Conservation (phyloP, 2,888 invertebrate genomes). For the Rambutsinella grinnellia region DNA sequence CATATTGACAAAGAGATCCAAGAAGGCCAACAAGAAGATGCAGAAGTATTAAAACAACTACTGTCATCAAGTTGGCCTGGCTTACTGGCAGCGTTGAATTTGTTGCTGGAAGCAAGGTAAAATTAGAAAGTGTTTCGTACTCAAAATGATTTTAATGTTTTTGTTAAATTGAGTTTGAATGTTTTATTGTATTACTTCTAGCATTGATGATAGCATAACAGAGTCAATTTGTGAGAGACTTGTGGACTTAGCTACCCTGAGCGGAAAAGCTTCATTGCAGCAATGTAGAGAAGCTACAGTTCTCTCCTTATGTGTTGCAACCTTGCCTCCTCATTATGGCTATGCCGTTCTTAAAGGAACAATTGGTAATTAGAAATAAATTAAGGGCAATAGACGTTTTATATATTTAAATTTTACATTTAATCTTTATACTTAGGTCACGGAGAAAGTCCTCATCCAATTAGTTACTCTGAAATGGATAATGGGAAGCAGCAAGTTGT, state of each 20-base stretch:
- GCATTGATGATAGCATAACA: slow-evolving; percentile 92
- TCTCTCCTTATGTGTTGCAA: slow-evolving; percentile 95
- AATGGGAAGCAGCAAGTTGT: slow-evolving; percentile 91
- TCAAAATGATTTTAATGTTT: not conserved
- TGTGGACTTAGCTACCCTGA: slow-evolving; percentile 89
- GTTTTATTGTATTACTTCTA: no score
- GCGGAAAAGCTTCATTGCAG: slow-evolving; percentile 84
- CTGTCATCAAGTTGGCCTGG: slow-evolving; percentile 97
- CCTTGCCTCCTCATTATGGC: slow-evolving; percentile 95
- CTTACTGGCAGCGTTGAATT: slow-evolving; percentile 89
- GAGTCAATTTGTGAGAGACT: slow-evolving; percentile 93
- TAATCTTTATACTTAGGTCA: slow-evolving; percentile 69
- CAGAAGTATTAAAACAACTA: slow-evolving; percentile 73
- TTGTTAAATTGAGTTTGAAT: not conserved
- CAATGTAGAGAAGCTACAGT: slow-evolving; percentile 93
- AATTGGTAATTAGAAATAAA: slow-evolving; percentile 52
- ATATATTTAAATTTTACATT: not conserved
- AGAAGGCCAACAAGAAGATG: slow-evolving; percentile 70
- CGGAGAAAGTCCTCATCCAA: slow-evolving; percentile 66
- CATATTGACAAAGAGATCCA: slow-evolving; percentile 78
- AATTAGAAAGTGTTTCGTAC: slow-evolving; percentile 10
- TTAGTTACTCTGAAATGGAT: slow-evolving; percentile 77
- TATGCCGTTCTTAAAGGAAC: slow-evolving; percentile 81
- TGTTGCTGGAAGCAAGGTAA: slow-evolving; percentile 90
- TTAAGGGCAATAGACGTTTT: not conserved